These are phyloP conservation scores for Zenarchopterus dispar DNA, from an alignment of 2,797 vertebrate species.

Conservation along the genomic window DNA sequence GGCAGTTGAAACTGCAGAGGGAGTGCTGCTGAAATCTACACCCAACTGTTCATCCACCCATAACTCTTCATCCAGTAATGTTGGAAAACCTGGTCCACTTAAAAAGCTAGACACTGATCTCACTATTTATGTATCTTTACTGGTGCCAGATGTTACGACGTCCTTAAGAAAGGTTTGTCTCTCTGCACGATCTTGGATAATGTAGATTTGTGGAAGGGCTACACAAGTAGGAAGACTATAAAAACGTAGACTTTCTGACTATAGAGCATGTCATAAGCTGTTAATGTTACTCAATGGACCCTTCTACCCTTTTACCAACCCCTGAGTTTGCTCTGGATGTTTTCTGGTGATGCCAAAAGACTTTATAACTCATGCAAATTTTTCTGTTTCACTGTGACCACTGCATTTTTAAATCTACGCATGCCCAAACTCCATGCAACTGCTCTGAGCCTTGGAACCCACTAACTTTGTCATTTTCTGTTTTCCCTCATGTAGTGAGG, in stretches of 20 bases:
- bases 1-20: constrained; percentile 47
- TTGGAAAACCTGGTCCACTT: constrained; percentile 59
- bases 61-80: constrained; percentile 65
- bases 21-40: constrained; percentile 60
- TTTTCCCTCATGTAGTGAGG: constrained; percentile 36
- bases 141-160: constrained; percentile 68
- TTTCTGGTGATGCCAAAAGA: constrained; percentile 48
- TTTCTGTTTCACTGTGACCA: constrained; percentile 23
- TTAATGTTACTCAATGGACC: constrained; percentile 64
- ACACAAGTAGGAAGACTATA: constrained; percentile 59
- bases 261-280: constrained; percentile 41
- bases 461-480: constrained; percentile 37
- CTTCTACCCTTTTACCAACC: constrained; percentile 39
- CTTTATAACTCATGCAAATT: constrained; percentile 26
- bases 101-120: constrained; percentile 57
- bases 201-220: constrained; percentile 61
- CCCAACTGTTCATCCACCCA: constrained; percentile 51
- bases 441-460: constrained; percentile 18
- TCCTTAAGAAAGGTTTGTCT: constrained; percentile 43
- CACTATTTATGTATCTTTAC: constrained; percentile 72
- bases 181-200: constrained; percentile 48
- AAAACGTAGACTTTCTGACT: no score
- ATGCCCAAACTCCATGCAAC: constrained; percentile 42
- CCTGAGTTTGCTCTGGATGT: constrained; percentile 29
- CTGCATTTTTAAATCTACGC: constrained; percentile 16